Base-by-base conservation (phyloP, 2,797 vertebrate species). In the Synanceia verrucosa region DNA sequence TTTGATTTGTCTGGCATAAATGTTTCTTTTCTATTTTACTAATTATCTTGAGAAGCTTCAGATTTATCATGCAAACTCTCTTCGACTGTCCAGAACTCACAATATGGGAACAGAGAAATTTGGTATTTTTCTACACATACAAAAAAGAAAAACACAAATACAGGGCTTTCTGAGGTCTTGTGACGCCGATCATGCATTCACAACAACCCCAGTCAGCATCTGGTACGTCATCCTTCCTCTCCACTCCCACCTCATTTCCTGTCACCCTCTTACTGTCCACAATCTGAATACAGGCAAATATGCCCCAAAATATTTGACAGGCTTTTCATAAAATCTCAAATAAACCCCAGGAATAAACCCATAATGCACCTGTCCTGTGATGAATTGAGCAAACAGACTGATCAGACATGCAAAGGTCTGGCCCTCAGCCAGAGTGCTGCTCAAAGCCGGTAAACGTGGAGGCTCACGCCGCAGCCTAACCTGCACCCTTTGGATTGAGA, bases 361-460 rank as follows among this genome's bases (percentile, higher is more conserved):
- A 56, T 26, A 34, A 37, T 66, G 51, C 3, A 63, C 12, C 39
- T 24, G 9, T 16, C 47, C n/a, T 4, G 8, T 41, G 18, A 59
- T 9, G 8, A 14, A 69, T 7, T 44, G 19, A 55, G 19, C 58
- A 78, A 65, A 76, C 13, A 24, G 36, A 43, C 24, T 14, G 16
- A 47, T 52, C 7, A 68, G 2, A 23, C 31, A 46, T 41, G n/a
- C 33, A 9, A n/a, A 46, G 39, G 28, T 33, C 65, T 34, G 61
- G 64, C 47, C 21, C 44, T 31, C 21, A 53, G 29, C 43, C 44
- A 65, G 33, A 63, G 12, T 56, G 37, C 29, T 47, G 51, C 47
- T 46, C 41, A 72, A 64, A 59, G 57, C 65, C 19, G 16, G 52
- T 31, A 51, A 61, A 76, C 65, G 72, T 26, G 2, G 9, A 63